Evolutionary conservation across 2,113 vertebrate species (phyloP).

Genomic region (Macrotis lagotis): DNA sequence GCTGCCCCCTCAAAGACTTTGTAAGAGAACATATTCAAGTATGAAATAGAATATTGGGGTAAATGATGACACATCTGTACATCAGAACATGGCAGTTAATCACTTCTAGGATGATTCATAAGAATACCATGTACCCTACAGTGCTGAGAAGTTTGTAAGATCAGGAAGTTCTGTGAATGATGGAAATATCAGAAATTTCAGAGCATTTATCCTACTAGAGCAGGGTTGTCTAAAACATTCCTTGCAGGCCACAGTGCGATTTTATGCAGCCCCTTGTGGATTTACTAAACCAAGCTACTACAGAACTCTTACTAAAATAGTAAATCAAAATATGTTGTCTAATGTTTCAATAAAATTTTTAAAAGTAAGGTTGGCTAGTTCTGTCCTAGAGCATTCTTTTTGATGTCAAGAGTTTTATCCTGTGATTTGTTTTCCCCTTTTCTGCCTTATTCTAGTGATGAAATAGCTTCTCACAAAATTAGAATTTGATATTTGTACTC

Average conservation of each 20-base stretch:
- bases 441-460: not conserved
- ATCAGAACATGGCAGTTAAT: not conserved
- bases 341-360: too few species aligned
- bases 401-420: conserved; percentile 14
- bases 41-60: not conserved
- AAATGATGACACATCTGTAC: not conserved
- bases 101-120: conserved; percentile 39
- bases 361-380: too few species aligned
- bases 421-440: conserved; percentile 1
- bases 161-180: not conserved
- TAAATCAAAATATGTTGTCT: too few species aligned
- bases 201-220: not conserved
- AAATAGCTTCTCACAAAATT: conserved; percentile 56
- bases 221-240: too few species aligned
- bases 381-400: not conserved
- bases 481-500: conserved; percentile 55
- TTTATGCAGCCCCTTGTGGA: too few species aligned
- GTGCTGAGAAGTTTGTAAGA: not conserved
- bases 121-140: conserved; percentile 58
- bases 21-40: not conserved
- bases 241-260: too few species aligned
- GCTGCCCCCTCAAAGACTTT: too few species aligned
- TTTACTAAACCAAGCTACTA: too few species aligned
- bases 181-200: not conserved
- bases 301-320: too few species aligned